These are phyloP conservation scores for Cryptocheilus praepositus DNA, from an alignment of 2,888 invertebrate species.

Conservation along the genomic window DNA sequence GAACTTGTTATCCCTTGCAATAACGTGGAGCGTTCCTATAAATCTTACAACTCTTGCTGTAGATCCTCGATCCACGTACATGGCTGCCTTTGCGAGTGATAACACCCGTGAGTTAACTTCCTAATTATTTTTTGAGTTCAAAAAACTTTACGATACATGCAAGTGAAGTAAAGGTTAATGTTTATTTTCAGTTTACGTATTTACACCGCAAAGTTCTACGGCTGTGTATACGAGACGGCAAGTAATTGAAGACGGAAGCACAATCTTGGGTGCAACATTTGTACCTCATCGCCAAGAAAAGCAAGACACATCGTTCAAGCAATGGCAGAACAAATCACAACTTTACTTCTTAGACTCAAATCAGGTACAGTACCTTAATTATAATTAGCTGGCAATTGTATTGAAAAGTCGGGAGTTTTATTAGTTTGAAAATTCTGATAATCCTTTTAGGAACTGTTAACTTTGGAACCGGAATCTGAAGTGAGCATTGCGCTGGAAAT, in stretches of 20 bases:
- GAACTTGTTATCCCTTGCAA: constrained; percentile 83
- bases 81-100: constrained; percentile 81
- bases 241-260: constrained; percentile 73
- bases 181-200: constrained; percentile 78
- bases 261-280: constrained; percentile 77
- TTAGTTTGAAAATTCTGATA: neutral
- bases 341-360: constrained; percentile 79
- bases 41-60: constrained; percentile 75
- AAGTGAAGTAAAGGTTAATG: neutral
- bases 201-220: constrained; percentile 78
- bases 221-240: constrained; percentile 77
- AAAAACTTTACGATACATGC: neutral
- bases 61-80: constrained; percentile 81
- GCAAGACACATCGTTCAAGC: constrained; percentile 48
- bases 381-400: neutral
- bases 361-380: constrained; percentile 74
- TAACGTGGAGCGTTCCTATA: constrained; percentile 82
- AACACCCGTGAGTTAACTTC: constrained; percentile 79
- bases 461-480: constrained; percentile 74
- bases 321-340: constrained; percentile 80
- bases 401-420: neutral
- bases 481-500: constrained; percentile 70
- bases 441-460: constrained; percentile 75
- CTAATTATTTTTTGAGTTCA: too few relatives aligned
- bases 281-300: constrained; percentile 77